phyloP scores from a whole-genome alignment of 2,113 vertebrate genomes.

The Malurus melanocephalus region DNA sequence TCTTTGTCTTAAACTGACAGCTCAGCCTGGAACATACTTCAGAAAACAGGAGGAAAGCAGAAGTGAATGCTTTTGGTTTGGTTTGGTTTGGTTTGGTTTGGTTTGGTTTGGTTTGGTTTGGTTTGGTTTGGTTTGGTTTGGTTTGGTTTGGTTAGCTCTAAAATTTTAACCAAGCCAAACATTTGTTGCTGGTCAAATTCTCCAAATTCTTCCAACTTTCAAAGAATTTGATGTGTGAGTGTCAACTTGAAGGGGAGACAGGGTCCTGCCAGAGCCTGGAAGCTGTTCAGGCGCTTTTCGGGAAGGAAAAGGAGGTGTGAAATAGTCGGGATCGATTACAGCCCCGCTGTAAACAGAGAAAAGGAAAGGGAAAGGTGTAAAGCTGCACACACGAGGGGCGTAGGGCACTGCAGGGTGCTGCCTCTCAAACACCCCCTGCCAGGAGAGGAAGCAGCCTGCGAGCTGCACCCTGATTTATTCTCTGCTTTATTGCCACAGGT shows the following conservation, averaged over 20 bases:
- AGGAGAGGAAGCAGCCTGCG: neutral
- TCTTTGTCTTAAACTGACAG: neutral
- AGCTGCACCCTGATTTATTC: neutral
- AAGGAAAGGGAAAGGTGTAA: neutral
- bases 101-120: neutral
- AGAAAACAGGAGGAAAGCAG: neutral
- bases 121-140: no score
- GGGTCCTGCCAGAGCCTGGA: neutral
- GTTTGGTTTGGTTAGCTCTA: neutral
- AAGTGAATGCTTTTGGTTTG: neutral
- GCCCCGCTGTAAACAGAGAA: neutral
- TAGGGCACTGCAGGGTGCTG: neutral
- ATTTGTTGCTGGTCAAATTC: neutral
- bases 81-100: neutral
- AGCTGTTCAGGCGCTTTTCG: neutral
- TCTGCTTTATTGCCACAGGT: neutral
- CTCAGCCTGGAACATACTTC: neutral
- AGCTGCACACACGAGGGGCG: fast-evolving
- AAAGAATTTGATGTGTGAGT: neutral
- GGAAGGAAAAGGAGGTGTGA: neutral
- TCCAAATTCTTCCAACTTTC: neutral
- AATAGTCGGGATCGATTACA: neutral
- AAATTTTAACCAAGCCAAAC: neutral
- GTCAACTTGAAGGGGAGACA: neutral
- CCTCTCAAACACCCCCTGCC: neutral